Base-by-base conservation (phyloP, 2,888 invertebrate genomes). In the Fissipunctia ypsillon region DNA sequence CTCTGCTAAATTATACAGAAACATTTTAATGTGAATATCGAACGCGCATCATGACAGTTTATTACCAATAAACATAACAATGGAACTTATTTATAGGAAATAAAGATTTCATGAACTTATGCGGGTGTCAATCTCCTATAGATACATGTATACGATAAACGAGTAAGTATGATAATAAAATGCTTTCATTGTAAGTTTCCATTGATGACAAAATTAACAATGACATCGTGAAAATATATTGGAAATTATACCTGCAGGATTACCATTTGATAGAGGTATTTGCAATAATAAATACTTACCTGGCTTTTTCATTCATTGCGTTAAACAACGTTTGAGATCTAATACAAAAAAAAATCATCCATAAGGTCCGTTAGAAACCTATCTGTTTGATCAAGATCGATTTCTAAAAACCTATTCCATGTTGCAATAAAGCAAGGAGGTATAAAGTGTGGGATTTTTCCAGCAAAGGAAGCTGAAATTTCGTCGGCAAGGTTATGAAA, bases 31-130 rank as follows among this genome's bases (percentile, higher is more conserved):
- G 91, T 87, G 86, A 89, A 86, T 88, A 92, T 91, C 89, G 91
- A 91, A 91, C 90, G 89, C 88, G 88, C 89, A 88, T 91, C 90
- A 89, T 89, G 88, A 90, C 89, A 89, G 84, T 93, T 94, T 93
- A 94, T 91, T 89, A 89, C 88, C 91, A 88, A 93, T 94, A 93
- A 94, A 93, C 91, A 90, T 90, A 89, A 93, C 91, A 91, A 91
- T 90, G 88, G 88, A 85, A 89, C 86, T 90, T 92, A 92, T 92
- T 90, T 90, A 92, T 90, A 85, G 89, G 85, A 85, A 90, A 89
- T 90, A 87, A 90, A 91, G 85, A 89, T 92, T 91, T 92, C 90
- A 90, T 92, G 88, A 89, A 91, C 87, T 88, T 89, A 90, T 91
- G 90, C 92, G 90, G 90, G 90, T 88, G 89, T 91, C 91, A 88